Conservation (phyloP, 2,113 vertebrate genomes). For the Lepus europaeus region DNA sequence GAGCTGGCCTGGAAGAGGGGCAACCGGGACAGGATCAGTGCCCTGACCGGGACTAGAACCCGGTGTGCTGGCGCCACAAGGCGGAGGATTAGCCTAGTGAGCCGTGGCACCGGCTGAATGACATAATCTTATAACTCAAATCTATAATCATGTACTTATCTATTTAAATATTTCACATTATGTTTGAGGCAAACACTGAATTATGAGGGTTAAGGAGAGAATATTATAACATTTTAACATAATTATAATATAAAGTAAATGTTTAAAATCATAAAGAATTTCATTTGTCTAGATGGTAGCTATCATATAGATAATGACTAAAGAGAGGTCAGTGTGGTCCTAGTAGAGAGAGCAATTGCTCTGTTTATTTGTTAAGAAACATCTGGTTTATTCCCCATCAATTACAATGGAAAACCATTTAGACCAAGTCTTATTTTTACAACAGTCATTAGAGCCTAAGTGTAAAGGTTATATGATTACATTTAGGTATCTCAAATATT, state of each 20-base stretch:
- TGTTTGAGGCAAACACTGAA: background rate
- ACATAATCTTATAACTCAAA: background rate
- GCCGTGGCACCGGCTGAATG: too few relatives aligned
- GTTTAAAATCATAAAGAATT: background rate
- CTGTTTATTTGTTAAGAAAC: conserved; percentile 44
- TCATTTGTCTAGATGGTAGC: conserved; percentile 25
- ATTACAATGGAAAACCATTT: conserved; percentile 52
- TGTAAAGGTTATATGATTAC: conserved; percentile 30
- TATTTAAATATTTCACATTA: background rate
- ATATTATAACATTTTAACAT: background rate
- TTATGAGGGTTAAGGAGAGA: background rate
- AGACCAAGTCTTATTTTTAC: conserved; percentile 35
- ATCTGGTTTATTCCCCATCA: conserved; percentile 52
- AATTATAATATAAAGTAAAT: background rate
- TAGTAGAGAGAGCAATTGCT: conserved; percentile 5
- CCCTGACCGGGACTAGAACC: too few relatives aligned
- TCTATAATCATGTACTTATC: background rate
- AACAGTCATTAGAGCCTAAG: background rate
- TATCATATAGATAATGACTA: conserved; percentile 15
- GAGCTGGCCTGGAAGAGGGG: too few relatives aligned
- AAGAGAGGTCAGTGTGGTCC: background rate
- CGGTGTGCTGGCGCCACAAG: too few relatives aligned
- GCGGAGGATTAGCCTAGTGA: too few relatives aligned
- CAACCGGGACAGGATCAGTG: too few relatives aligned
- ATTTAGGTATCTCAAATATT: conserved; percentile 43